Evolutionary conservation across 2,888 invertebrate genomes (phyloP), one percentile per base, ranked within the genome.

Genomic region (Craniophora ligustri): DNA sequence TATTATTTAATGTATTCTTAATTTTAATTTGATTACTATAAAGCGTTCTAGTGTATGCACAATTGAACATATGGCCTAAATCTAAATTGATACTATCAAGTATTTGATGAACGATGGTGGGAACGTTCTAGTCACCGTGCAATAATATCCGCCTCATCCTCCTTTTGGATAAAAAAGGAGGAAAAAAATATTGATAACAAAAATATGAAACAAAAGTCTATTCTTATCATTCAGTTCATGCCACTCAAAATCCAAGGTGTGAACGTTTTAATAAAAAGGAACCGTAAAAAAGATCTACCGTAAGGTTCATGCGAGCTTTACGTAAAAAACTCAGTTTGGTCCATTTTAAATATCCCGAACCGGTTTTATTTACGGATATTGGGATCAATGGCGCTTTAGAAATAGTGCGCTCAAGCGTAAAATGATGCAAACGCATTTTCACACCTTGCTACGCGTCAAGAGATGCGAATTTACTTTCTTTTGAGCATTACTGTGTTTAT

Each of bases 351-450:
- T 67, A 67, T 67, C 49, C 49, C 48, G 28, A 7, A 30, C 26
- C 34, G 51, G 67, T 59, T 67, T 71, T 71, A 67, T 71, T 71
- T 67, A 65, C 65, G 59, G 59, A 57, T 71, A 56, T 45, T 10
- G 26, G 59, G 72, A 71, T 71, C 71, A 71, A 71, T 67, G 38
- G 61, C 51, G 53, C 61, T 51, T 61, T 62, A 51, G 65, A 62
- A 62, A 71, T 53, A 67, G 56, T 57, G 48, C 55, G 50, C 10
- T 62, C 44, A 60, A 38, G 57, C 54, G 67, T 59, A 55, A 71
- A 71, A 67, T 71, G 54, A 67, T 57, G 48, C 50, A 60, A 53
- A 59, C 54, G 38, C 46, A 36, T 55, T n/a, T 71, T 59, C 41
- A 60, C 67, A 53, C 59, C 10, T 59, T 45, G 18, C 10, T 49